Conservation (phyloP, 2,113 vertebrate species). For the Gracilinanus agilis region DNA sequence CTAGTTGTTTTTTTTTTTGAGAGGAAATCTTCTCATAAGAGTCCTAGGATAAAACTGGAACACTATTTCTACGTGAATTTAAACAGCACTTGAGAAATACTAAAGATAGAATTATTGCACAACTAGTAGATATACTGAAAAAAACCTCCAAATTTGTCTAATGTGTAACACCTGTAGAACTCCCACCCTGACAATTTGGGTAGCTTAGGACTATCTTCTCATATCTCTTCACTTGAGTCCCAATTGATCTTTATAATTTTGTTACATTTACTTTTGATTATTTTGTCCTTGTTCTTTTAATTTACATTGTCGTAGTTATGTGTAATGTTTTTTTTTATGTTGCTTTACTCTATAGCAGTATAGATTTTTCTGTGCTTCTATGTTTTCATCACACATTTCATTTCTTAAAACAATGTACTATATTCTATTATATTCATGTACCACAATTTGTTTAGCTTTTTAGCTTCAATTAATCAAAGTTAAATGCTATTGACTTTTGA, state of each 20-base stretch:
- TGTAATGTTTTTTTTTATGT: not conserved
- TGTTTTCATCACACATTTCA: not conserved
- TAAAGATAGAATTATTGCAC: not conserved
- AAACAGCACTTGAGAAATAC: not conserved
- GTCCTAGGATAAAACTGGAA: not conserved
- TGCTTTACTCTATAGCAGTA: not conserved
- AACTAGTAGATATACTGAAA: not conserved
- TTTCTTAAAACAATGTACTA: not conserved
- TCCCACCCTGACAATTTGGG: not conserved
- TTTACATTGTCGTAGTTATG: too few species aligned
- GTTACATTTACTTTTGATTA: not conserved
- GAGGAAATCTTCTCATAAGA: conserved; percentile 22
- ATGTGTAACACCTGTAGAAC: not conserved
- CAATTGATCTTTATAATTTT: not conserved
- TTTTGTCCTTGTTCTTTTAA: not conserved
- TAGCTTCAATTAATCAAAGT: not conserved
- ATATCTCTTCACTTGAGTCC: not conserved
- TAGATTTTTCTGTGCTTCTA: not conserved
- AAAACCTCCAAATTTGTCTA: not conserved
- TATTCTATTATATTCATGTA: too few species aligned
- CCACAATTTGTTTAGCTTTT: not conserved
- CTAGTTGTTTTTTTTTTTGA: conserved; percentile 8
- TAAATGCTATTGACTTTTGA: not conserved
- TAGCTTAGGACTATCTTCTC: not conserved
- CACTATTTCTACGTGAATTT: not conserved